phyloP scores from a whole-genome alignment of 1,140 invertebrate genomes.

The Octopus bimaculoides region DNA sequence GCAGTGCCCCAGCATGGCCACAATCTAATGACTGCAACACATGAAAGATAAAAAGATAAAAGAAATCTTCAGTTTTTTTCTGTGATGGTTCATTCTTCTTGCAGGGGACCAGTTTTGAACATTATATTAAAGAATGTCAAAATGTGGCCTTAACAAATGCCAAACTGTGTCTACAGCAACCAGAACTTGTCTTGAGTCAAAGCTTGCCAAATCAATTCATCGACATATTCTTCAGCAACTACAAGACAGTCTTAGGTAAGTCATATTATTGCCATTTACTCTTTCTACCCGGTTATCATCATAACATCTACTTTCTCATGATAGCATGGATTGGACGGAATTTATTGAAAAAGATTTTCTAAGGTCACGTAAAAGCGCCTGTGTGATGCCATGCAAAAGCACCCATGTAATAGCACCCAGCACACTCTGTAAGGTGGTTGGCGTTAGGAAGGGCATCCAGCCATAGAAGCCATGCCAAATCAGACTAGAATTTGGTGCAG shows the following conservation, averaged over 20 bases:
- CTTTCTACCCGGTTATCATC: background rate
- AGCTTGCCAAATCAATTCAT: conserved; percentile 42
- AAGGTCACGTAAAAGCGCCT: background rate
- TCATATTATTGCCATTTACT: background rate
- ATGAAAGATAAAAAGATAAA: background rate
- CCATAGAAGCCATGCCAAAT: no score
- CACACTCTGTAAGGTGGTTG: no score
- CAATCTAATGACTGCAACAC: background rate
- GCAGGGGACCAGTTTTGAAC: conserved; percentile 13
- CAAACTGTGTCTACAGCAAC: conserved; percentile 48
- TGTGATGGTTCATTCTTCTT: background rate
- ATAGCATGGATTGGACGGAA: background rate
- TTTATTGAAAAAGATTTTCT: conserved; percentile 5
- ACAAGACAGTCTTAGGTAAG: conserved; percentile 21
- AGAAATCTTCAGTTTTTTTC: background rate
- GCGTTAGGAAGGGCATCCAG: no score
- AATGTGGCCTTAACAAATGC: conserved; percentile 48
- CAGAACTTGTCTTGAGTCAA: conserved; percentile 43
- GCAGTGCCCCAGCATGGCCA: background rate
- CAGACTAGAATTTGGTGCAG: no score
- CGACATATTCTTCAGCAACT: conserved; percentile 41
- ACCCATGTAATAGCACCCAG: no score
- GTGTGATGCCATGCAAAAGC: background rate
- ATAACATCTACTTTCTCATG: background rate
- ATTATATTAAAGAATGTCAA: conserved; percentile 32